Evolutionary conservation across 1,140 invertebrate species (phyloP), one percentile per base, ranked within the genome.

Genomic region (Temnothorax nylanderi): DNA sequence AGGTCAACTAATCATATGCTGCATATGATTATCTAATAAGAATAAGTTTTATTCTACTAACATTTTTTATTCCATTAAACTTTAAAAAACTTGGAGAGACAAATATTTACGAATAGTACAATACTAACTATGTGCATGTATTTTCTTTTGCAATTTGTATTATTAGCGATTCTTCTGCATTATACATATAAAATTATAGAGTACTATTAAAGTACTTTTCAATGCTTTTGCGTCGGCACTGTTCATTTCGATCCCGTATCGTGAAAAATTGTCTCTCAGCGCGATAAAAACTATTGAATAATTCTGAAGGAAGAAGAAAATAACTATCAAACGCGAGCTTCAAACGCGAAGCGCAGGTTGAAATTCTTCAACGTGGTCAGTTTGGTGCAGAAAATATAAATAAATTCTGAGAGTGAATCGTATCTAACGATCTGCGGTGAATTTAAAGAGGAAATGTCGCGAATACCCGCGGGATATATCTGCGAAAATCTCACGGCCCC

Each of bases 381-480:
- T 82, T 74, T 21, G 13, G 13, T 49, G 18, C 37, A 74, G 13
- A 49, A 84, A 74, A 75, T 84, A 84, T 84, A 75, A 75, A 84
- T 74, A 47, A 74, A 74, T 54, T 84, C 44, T 18, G 54, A 32
- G 54, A 37, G 71, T 56, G 65, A 88, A 65, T 51, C 58, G 58
- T 54, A 74, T 58, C 78, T 89, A 89, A 89, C 87, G 58, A 89
- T 81, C 76, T 44, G 80, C 80, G 71, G 77, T 85, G 80, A 87
- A 85, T 88, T 88, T 88, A 84, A 89, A 88, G 88, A 56, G 37
- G 80, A 85, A 85, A 88, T 74, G 74, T 85, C 71, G 71, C 56
- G 4, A 75, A 67, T 65, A 64, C 76, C 54, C 65, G 49, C 26
- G 26, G 62, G 71, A 75, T 89, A 78, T 87, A 78, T 87, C 86